Base-by-base conservation (phyloP, 30 jellyfish, hydroid and myxozoan species). In the Turritopsis rubra region DNA sequence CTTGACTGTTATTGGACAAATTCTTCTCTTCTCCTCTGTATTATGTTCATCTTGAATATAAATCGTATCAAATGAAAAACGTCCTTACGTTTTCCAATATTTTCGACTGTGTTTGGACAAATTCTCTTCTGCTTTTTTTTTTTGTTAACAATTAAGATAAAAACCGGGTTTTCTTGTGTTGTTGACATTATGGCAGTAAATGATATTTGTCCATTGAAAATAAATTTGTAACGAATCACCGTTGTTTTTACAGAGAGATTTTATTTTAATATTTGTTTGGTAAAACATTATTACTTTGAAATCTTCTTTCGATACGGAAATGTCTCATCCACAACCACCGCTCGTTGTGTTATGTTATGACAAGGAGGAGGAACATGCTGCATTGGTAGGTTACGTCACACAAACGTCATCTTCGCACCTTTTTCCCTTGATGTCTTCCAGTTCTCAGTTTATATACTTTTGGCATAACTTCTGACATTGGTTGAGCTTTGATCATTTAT, bases 361-460 rank as follows among this genome's bases (percentile, higher is more conserved):
- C 30, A 68, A 68, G 19, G 77, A 68, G 0, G 77, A 68, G 30
- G 77, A 68, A 68, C 16, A 68, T n/a, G 77, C 77, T n/a, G 77
- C 77, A 7, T 68, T 68, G 77, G 77, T 68, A 27, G 9, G 77
- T 68, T 68, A 68, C 21, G 73, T 68, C 30, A 17, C 5, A 41
- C 60, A 41, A 3, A n/a, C n/a, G n/a, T n/a, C n/a, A n/a, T n/a
- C n/a, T n/a, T n/a, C n/a, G n/a, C n/a, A n/a, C n/a, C n/a, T n/a
- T n/a, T n/a, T n/a, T n/a, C n/a, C n/a, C n/a, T n/a, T n/a, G n/a
- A n/a, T n/a, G n/a, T n/a, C n/a, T n/a, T n/a, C n/a, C n/a, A n/a
- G n/a, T n/a, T n/a, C n/a, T n/a, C n/a, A n/a, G n/a, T n/a, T n/a
- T n/a, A n/a, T n/a, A n/a, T n/a, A n/a, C n/a, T n/a, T n/a, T n/a